Base-by-base conservation (phyloP, 1,140 invertebrate species). In the Dendroctonus ponderosae region DNA sequence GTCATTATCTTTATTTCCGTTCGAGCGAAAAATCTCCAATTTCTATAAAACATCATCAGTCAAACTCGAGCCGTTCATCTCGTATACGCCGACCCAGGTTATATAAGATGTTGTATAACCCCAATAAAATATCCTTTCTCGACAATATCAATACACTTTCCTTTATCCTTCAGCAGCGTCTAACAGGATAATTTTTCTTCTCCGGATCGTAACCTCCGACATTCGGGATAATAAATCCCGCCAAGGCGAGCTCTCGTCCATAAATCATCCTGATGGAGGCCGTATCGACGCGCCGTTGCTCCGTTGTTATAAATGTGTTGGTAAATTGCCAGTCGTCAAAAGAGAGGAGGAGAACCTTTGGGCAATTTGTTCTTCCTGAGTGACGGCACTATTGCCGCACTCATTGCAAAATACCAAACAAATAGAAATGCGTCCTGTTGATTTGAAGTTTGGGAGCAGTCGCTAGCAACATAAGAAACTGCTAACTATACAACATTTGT, bases 141-240 rank as follows among this genome's bases (percentile, higher is more conserved):
- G 56, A 59, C 56, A 59, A 46, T 59, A 59, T 59, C 56, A 61
- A 62, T 62, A 62, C 50, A 62, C 50, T 62, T 62, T 62, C 50
- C 40, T 52, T 62, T 62, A 52, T 62, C 60, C 60, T 62, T 62
- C 50, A 26, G 50, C 49, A 43, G 37, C 39, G 60, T 37, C 60
- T 62, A 62, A 62, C 60, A 62, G 60, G 60, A 62, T 62, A 62
- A 62, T 62, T 62, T 62, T 62, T 62, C 60, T 62, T 62, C 60
- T 53, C 50, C 50, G 60, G 60, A 53, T 62, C 60, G 60, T 62
- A 62, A 62, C 60, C 60, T 62, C 60, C 60, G 60, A 62, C 60
- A 62, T 62, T 62, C 60, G 50, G 60, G 60, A 62, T 62, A 62
- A 62, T 62, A 62, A 62, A 62, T 62, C 60, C 50, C 60, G 60